Conservation (phyloP, 2,113 vertebrate genomes). For the Antennarius striatus region DNA sequence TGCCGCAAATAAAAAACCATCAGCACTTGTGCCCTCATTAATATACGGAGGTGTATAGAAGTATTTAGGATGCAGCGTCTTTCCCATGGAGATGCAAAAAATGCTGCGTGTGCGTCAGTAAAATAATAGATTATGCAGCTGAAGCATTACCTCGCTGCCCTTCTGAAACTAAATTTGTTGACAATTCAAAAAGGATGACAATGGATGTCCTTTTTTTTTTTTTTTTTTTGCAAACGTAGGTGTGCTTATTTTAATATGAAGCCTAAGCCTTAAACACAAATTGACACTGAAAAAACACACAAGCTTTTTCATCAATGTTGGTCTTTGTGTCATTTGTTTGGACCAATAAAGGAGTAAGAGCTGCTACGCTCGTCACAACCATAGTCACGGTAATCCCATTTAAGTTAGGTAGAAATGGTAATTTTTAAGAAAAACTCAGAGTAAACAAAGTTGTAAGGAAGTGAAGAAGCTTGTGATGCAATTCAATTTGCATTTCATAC, state of each 20-base stretch:
- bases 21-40: conserved; percentile 47
- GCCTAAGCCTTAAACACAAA: too few species aligned
- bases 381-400: too few species aligned
- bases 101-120: conserved; percentile 29
- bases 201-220: conserved; percentile 8
- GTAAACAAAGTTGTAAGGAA: conserved; percentile 46
- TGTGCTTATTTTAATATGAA: conserved; percentile 8
- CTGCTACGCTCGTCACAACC: too few species aligned
- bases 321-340: too few species aligned
- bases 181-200: conserved; percentile 25
- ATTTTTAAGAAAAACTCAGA: conserved; percentile 15
- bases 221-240: conserved; percentile 3
- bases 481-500: conserved; percentile 69
- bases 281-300: too few species aligned
- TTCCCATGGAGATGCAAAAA: conserved; percentile 30
- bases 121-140: conserved; percentile 45
- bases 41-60: conserved; percentile 26
- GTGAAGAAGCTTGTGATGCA: conserved; percentile 39
- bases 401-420: conserved; percentile 45
- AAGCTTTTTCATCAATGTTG: too few species aligned
- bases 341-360: too few species aligned
- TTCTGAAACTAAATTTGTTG: conserved; percentile 36
- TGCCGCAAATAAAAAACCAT: conserved; percentile 61
- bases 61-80: conserved; percentile 33
- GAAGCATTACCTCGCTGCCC: conserved; percentile 9